Base-by-base conservation (phyloP, 1,140 invertebrate genomes). In the Philotrypesis tridentata region DNA sequence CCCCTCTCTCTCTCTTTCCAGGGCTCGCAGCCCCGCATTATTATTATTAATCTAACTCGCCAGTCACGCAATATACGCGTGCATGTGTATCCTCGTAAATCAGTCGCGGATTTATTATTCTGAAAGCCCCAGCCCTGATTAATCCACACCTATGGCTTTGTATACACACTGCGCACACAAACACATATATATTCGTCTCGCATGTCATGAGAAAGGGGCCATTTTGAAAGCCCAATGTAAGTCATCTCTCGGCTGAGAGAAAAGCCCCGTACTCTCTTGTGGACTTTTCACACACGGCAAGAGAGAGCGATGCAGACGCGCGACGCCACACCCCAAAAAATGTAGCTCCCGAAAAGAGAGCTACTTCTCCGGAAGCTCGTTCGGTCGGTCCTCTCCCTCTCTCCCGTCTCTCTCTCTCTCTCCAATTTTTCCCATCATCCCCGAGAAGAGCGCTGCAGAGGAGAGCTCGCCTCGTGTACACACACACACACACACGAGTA, bases 301-400 rank as follows among this genome's bases (percentile, higher is more conserved):
- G 33, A 37, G 33, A 37, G 33, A 37, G 33, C 33, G 33, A 43
- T 43, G 55, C 67, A n/a, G n/a, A n/a, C n/a, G n/a, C n/a, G n/a
- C n/a, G n/a, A 17, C 43, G 8, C 68, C 77, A 68, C 78, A 72
- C 78, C 78, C 78, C 78, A 43, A 72, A 65, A n/a, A n/a, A n/a
- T n/a, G n/a, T n/a, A n/a, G n/a, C n/a, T n/a, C n/a, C n/a, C n/a
- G n/a, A n/a, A n/a, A n/a, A n/a, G n/a, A n/a, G n/a, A n/a, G n/a
- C n/a, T 55, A 37, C 55, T 65, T 9, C 23, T 60, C 67, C 29
- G 77, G 27, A 79, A 79, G 61, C 72, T 72, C 78, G 61, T 71
- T 72, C 29, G 65, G 21, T 60, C 33, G 77, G 67, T 71, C 43
- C 65, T 29, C 70, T n/a, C n/a, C n/a, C n/a, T n/a, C n/a, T n/a